Conservation (phyloP, 1,140 invertebrate species). For the Bombus cullumanus region DNA sequence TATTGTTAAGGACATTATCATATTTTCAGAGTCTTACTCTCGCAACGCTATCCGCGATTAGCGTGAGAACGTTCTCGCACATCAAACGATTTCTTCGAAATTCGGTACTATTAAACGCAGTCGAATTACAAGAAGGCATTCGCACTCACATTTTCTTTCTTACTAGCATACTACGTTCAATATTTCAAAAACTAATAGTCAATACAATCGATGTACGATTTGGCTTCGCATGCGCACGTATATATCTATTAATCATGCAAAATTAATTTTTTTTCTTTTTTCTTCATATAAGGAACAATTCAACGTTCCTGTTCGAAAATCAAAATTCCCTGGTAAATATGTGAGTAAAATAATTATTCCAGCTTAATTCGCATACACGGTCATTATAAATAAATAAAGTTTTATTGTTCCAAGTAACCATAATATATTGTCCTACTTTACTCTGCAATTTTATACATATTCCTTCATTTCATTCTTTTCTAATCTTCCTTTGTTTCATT, state of each 20-base stretch:
- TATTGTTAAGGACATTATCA: conserved; percentile 59
- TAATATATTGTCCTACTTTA: conserved; percentile 67
- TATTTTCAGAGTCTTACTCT: conserved; percentile 55
- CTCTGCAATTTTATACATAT: conserved; percentile 34
- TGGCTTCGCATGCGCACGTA: not conserved
- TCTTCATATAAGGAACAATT: too few relatives aligned
- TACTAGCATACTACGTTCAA: conserved; percentile 42
- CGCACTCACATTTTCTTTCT: conserved; percentile 31
- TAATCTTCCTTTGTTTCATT: not conserved
- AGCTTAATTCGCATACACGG: conserved; percentile 58
- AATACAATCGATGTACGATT: conserved; percentile 41
- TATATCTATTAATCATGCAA: conserved; percentile 40
- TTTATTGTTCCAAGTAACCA: conserved; percentile 58
- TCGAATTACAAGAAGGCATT: conserved; percentile 47
- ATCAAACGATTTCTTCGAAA: conserved; percentile 50
- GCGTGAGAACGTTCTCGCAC: conserved; percentile 43
- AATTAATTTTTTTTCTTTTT: too few relatives aligned
- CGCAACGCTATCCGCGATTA: conserved; percentile 32
- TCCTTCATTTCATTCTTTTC: not conserved
- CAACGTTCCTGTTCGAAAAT: conserved; percentile 59
- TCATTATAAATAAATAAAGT: conserved; percentile 65
- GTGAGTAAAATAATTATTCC: conserved; percentile 64
- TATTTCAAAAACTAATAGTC: conserved; percentile 15
- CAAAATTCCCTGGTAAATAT: conserved; percentile 66
- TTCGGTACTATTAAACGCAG: conserved; percentile 41